Evolutionary conservation across 2,888 invertebrate genomes (phyloP).

Genomic region (Lagria hirta): DNA sequence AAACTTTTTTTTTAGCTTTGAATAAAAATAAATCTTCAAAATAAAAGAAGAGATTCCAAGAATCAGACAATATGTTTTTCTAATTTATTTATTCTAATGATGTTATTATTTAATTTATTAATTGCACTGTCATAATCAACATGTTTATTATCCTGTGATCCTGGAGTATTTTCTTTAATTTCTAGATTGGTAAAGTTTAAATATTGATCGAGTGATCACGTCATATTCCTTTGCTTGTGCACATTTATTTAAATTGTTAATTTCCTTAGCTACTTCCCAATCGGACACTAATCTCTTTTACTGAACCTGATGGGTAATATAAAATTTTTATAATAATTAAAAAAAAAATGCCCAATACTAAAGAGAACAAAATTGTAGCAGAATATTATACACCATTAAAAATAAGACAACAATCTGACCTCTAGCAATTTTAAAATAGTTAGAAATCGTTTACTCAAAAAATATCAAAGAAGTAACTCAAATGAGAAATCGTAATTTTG

Average conservation of each 20-base stretch:
- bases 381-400: too few relatives aligned
- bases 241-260: slow-evolving; percentile 6
- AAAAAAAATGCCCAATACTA: too few relatives aligned
- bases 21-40: not conserved
- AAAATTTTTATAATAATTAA: slow-evolving; percentile 4
- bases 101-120: slow-evolving; percentile 13
- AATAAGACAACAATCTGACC: too few relatives aligned
- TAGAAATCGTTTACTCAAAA: too few relatives aligned
- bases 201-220: slow-evolving; percentile 2
- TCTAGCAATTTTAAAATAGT: too few relatives aligned
- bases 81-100: slow-evolving; percentile 11
- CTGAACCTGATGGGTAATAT: slow-evolving; percentile 4
- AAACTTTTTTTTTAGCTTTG: slow-evolving; percentile 6
- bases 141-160: slow-evolving; percentile 10
- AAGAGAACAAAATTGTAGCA: slow-evolving; percentile 5
- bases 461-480: too few relatives aligned
- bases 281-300: slow-evolving; percentile 7
- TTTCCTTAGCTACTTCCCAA: slow-evolving; percentile 1
- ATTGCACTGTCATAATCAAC: slow-evolving; percentile 10
- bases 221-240: slow-evolving; percentile 5
- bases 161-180: slow-evolving; percentile 8
- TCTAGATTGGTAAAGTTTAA: slow-evolving; percentile 4
- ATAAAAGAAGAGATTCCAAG: slow-evolving; percentile 7
- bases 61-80: slow-evolving; percentile 9
- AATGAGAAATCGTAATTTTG: too few relatives aligned